phyloP scores from a whole-genome alignment of 2,113 vertebrate genomes.

The Mormyrus iriodes region DNA sequence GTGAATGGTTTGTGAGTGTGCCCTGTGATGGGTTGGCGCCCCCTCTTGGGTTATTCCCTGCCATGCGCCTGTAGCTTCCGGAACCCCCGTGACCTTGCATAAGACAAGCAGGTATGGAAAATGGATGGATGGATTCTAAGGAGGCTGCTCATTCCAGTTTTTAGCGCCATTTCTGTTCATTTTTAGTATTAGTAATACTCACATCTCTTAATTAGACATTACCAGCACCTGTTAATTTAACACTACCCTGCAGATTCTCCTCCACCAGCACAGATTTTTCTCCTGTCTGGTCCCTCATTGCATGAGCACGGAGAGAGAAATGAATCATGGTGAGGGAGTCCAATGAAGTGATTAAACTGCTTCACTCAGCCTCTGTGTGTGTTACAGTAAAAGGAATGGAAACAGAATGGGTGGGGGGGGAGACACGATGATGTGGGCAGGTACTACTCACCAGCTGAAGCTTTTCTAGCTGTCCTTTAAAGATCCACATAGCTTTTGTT shows the following conservation, averaged over 20 bases:
- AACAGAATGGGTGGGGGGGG: not conserved
- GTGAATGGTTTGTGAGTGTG: no score
- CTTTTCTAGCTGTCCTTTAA: not conserved
- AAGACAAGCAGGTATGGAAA: not conserved
- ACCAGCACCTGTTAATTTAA: not conserved
- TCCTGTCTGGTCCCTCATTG: not conserved
- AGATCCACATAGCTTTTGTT: not conserved
- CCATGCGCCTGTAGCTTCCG: not conserved
- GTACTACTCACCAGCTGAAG: not conserved
- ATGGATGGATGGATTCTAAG: not conserved
- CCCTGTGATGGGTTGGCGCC: not conserved
- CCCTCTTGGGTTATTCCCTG: not conserved
- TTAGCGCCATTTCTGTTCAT: not conserved
- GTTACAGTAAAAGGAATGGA: not conserved
- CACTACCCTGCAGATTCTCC: not conserved
- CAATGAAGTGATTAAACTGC: not conserved
- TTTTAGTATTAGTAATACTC: not conserved
- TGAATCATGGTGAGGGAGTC: slow-evolving; percentile 21
- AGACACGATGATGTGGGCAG: not conserved
- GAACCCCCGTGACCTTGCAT: not conserved
- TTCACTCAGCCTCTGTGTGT: not conserved
- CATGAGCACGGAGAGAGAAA: not conserved
- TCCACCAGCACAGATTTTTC: not conserved
- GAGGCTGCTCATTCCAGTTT: not conserved
- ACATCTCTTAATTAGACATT: not conserved